Evolutionary conservation across 1,140 invertebrate species (phyloP).

Genomic region (Leptopilina clavipes): DNA sequence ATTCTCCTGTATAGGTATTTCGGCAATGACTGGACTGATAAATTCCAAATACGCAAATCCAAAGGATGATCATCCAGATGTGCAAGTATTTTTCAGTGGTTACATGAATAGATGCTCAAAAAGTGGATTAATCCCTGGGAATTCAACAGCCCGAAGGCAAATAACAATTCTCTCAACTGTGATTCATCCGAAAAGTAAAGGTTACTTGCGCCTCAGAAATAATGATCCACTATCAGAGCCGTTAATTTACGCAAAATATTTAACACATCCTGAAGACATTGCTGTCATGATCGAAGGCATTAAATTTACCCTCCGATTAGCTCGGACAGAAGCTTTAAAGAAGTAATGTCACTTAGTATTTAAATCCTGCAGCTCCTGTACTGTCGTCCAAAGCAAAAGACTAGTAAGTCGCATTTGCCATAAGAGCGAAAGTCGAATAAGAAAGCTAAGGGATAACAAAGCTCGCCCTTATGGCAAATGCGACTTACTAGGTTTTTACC

Average conservation of each 20-base stretch:
- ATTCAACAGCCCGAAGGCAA: constrained; percentile 72
- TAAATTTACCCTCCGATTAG: constrained; percentile 82
- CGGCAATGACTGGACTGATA: constrained; percentile 87
- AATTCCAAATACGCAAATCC: constrained; percentile 87
- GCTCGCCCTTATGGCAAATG: too few relatives aligned
- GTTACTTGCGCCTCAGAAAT: constrained; percentile 82
- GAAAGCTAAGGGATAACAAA: too few relatives aligned
- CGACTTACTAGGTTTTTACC: too few relatives aligned
- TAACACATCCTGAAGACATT: constrained; percentile 85
- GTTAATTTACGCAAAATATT: constrained; percentile 88
- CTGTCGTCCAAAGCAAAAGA: too few relatives aligned
- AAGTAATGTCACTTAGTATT: constrained; percentile 74
- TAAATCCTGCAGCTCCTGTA: too few relatives aligned
- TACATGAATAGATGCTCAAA: constrained; percentile 87
- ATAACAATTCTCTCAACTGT: constrained; percentile 81
- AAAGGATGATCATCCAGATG: constrained; percentile 85
- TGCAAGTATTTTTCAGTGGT: constrained; percentile 90
- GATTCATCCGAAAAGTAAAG: constrained; percentile 87
- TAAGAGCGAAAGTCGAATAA: too few relatives aligned
- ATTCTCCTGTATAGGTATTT: constrained; percentile 77
- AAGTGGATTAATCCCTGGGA: constrained; percentile 88
- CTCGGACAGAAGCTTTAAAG: constrained; percentile 80
- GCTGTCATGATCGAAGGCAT: constrained; percentile 83
- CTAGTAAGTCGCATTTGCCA: too few relatives aligned
- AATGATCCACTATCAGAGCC: constrained; percentile 87